phyloP scores from a whole-genome alignment of 2,888 invertebrate genomes.

The Eurois occulta region DNA sequence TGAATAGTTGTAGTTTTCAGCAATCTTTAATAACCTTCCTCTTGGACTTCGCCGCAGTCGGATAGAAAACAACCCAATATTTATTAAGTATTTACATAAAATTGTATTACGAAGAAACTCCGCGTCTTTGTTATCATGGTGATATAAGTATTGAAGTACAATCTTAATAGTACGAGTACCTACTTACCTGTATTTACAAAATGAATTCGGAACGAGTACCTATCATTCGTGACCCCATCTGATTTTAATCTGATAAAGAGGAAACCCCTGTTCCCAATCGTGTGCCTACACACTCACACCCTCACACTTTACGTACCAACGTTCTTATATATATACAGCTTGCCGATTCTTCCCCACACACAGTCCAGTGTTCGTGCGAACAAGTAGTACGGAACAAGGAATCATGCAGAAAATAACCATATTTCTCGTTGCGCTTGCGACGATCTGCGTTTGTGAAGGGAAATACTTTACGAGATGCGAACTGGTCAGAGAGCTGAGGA shows the following conservation, averaged over 20 bases:
- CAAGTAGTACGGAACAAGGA: constrained; percentile 40
- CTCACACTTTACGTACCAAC: background rate
- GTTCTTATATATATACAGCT: constrained; percentile 48
- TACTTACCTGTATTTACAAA: background rate
- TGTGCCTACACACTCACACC: background rate
- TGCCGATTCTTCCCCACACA: constrained; percentile 31
- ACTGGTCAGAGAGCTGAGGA: constrained; percentile 74
- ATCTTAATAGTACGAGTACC: background rate
- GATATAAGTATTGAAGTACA: background rate
- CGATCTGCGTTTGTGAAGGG: constrained; percentile 64
- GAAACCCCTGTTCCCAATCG: constrained; percentile 60
- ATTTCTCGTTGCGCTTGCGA: constrained; percentile 50
- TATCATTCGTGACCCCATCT: constrained; percentile 49
- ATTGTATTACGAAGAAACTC: background rate
- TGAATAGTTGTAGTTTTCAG: background rate
- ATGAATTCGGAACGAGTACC: constrained; percentile 16
- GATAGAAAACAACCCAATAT: background rate
- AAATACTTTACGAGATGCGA: constrained; percentile 75
- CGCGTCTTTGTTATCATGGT: background rate
- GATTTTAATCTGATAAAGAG: constrained; percentile 53
- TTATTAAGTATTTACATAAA: background rate
- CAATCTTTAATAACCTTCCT: background rate
- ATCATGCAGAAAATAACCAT: constrained; percentile 55
- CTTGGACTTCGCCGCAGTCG: background rate
- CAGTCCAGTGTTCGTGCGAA: constrained; percentile 8